Evolutionary conservation across 2,888 invertebrate species (phyloP).

Genomic region (Pyrgus malvae): DNA sequence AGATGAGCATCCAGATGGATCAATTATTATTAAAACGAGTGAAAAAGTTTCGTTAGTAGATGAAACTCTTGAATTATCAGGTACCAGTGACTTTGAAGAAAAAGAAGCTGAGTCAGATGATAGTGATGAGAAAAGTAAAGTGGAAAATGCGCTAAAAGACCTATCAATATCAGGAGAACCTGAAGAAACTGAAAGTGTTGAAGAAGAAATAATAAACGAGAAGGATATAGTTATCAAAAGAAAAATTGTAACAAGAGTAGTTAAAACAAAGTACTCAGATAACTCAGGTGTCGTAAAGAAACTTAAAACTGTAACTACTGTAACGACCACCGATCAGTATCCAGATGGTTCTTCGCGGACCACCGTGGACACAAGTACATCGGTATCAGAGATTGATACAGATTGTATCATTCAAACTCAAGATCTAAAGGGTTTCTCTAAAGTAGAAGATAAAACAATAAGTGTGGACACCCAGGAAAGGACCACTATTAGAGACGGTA

Average conservation of each 20-base stretch:
- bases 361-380: constrained; percentile 59
- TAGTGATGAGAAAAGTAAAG: constrained; percentile 28
- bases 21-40: constrained; percentile 61
- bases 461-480: constrained; percentile 57
- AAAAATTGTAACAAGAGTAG: constrained; percentile 51
- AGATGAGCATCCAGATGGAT: constrained; percentile 70
- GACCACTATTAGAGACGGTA: constrained; percentile 48
- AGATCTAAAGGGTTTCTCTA: constrained; percentile 47
- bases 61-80: constrained; percentile 40
- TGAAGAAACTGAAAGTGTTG: constrained; percentile 46
- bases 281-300: constrained; percentile 45
- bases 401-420: constrained; percentile 40
- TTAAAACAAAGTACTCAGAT: constrained; percentile 56
- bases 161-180: constrained; percentile 42
- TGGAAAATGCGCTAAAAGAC: constrained; percentile 46
- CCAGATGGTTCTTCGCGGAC: constrained; percentile 62
- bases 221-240: constrained; percentile 49
- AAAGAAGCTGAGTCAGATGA: constrained; percentile 33
- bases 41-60: constrained; percentile 64
- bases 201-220: constrained; percentile 43
- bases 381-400: constrained; percentile 54
- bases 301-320: constrained; percentile 55
- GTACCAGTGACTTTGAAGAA: constrained; percentile 29
- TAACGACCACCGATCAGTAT: constrained; percentile 64
- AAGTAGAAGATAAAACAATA: constrained; percentile 55